Evolutionary conservation across 2,888 invertebrate genomes (phyloP).

Genomic region (Lymantria monacha): DNA sequence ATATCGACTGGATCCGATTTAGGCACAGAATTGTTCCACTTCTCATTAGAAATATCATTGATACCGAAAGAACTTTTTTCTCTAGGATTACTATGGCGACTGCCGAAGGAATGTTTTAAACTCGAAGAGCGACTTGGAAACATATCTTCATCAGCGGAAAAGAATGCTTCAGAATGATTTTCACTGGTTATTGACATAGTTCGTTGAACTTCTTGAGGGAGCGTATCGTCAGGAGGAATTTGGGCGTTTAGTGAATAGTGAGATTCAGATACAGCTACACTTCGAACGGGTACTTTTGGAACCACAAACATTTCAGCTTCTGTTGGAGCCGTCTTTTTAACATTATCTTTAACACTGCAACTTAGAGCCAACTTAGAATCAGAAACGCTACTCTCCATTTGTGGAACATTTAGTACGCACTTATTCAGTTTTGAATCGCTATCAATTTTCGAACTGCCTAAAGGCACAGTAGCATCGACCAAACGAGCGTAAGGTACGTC

Average conservation of each 20-base stretch:
- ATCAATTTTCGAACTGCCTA: constrained; percentile 84
- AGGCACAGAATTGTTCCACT: constrained; percentile 65
- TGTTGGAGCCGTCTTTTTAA: constrained; percentile 50
- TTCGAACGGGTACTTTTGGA: constrained; percentile 71
- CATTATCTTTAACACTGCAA: constrained; percentile 83
- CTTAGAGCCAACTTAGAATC: constrained; percentile 93
- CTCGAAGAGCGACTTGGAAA: constrained; percentile 86
- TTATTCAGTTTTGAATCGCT: constrained; percentile 87
- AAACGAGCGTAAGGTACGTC: constrained; percentile 92
- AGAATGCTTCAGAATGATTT: constrained; percentile 95
- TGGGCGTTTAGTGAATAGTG: constrained; percentile 85
- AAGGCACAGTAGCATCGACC: constrained; percentile 84
- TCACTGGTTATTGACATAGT: constrained; percentile 94
- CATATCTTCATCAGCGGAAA: constrained; percentile 95
- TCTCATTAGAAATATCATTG: constrained; percentile 65
- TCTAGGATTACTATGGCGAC: constrained; percentile 69
- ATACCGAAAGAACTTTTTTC: constrained; percentile 83
- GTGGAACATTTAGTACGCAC: constrained; percentile 79
- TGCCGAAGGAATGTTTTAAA: constrained; percentile 83
- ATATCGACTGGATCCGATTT: constrained; percentile 58
- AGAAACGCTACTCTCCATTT: constrained; percentile 90
- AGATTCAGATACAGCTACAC: constrained; percentile 85
- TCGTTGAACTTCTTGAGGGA: constrained; percentile 87
- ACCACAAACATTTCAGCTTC: constrained; percentile 59
- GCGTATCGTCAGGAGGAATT: constrained; percentile 80